Evolutionary conservation across 2,797 vertebrate species (phyloP), one percentile per base, ranked within the genome.

Genomic region (Scarus forsteni): DNA sequence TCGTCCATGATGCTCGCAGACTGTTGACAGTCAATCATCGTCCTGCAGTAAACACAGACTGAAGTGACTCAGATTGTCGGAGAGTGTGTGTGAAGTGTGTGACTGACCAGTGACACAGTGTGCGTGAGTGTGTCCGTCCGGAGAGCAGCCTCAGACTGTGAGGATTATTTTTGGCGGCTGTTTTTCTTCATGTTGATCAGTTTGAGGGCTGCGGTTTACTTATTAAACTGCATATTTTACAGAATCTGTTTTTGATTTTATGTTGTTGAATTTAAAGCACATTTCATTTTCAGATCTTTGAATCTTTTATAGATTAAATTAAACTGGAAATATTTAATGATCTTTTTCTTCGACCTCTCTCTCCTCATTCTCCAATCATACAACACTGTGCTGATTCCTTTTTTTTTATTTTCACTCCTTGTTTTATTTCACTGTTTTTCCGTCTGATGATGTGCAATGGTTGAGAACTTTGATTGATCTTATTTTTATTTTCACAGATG

Each of bases 391-490:
- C 43, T 65, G 54, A 75, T 78, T 55, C 35, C 34, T 53, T 8
- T 27, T 12, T 49, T 65, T 62, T 61, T 59, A 15, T 79, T 70
- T 73, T 79, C 46, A 50, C 36, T 57, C 42, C n/a, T 15, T 49
- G 14, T 60, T 66, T 58, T 36, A 4, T 54, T 62, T 52, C 6
- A 38, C 35, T 0, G 58, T 38, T 56, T 72, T 53, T 44, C 50
- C 27, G 11, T 51, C 12, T 27, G n/a, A 69, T 77, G 60, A 83
- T 62, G 75, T 70, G 76, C 64, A 75, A 77, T 73, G 63, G 5
- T 85, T 66, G 42, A 68, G 39, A 59, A n/a, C 8, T 48, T 72
- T 73, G 2, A 10, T 61, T 86, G 77, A 74, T 75, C 76, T 69
- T 35, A 3, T 58, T 49, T 14, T 15, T 46, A 13, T 62, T 77